Evolutionary conservation across 2,888 invertebrate species (phyloP).

Genomic region (Argyresthia albistria): DNA sequence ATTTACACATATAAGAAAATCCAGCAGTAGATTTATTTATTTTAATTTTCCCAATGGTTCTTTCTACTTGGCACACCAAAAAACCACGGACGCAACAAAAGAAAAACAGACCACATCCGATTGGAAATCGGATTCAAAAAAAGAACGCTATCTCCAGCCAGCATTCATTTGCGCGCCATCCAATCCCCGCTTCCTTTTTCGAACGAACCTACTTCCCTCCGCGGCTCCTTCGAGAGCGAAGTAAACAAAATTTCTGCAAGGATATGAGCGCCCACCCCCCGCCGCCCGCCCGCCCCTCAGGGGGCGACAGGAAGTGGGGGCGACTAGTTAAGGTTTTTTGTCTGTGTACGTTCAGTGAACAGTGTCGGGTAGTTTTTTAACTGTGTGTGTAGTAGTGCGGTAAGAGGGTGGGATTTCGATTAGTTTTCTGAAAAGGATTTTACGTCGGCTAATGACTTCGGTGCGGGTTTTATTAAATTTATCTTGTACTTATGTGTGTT

Average conservation of each 20-base stretch:
- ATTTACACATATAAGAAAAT: no score
- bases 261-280: constrained; percentile 45
- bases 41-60: no score
- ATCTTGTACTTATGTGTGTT: not conserved
- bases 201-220: constrained; percentile 27
- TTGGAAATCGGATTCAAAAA: no score
- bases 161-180: constrained; percentile 15
- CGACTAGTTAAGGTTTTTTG: constrained; percentile 64
- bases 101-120: no score
- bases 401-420: constrained; percentile 1
- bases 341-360: constrained; percentile 29
- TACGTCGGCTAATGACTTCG: constrained; percentile 1
- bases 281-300: constrained; percentile 11
- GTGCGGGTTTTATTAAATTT: not conserved
- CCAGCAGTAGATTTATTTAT: no score
- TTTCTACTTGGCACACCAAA: no score
- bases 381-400: constrained; percentile 33
- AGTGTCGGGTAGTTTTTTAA: constrained; percentile 28
- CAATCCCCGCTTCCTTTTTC: constrained; percentile 49
- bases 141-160: no score
- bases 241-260: constrained; percentile 72
- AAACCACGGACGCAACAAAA: no score
- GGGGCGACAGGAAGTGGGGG: constrained; percentile 15
- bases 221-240: constrained; percentile 61
- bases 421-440: constrained; percentile 5